Base-by-base conservation (phyloP, 2,113 vertebrate species). In the Plecturocebus donacophilus region DNA sequence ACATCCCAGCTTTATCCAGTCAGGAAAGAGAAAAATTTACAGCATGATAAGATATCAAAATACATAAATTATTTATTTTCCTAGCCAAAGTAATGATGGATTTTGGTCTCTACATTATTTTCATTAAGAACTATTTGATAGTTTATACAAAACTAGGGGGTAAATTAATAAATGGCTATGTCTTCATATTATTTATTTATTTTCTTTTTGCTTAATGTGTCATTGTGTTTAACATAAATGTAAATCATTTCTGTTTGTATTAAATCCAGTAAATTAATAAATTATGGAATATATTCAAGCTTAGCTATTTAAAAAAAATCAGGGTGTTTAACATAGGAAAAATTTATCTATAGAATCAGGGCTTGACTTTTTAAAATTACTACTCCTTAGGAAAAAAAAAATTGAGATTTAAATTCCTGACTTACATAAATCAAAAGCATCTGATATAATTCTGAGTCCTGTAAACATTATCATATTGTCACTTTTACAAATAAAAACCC, bases 171-270 rank as follows among this genome's bases (percentile, higher is more conserved):
- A 91, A 83, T 84, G 23, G 9, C 30, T 83, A 71, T 66, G 4
- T 49, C 12, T 94, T 71, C 52, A 66, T 71, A 76, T 38, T 64
- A 64, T 85, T 91, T 61, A 90, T 82, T 54, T 80, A 30, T 38
- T 96, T 84, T 97, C 8, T 16, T 92, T 56, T 95, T 95, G 12
- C 21, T 90, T 87, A 35, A 80, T n/a, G 17, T 58, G 16, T 88
- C 54, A 49, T 21, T 45, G 35, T 70, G 8, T 38, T 87, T 64
- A 47, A 13, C 93, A 95, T 58, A 89, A 92, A 84, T 13, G 56
- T 27, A 85, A 97, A 73, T 90, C 11, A 82, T 83, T 80, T 95
- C 56, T 92, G 19, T 84, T 90, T 88, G 47, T 87, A 47, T 91
- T 91, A 94, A 90, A 83, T 40, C 32, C 40, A 71, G 2, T 94